phyloP scores from a whole-genome alignment of 1,140 invertebrate genomes.

The Drosophila asahinai region DNA sequence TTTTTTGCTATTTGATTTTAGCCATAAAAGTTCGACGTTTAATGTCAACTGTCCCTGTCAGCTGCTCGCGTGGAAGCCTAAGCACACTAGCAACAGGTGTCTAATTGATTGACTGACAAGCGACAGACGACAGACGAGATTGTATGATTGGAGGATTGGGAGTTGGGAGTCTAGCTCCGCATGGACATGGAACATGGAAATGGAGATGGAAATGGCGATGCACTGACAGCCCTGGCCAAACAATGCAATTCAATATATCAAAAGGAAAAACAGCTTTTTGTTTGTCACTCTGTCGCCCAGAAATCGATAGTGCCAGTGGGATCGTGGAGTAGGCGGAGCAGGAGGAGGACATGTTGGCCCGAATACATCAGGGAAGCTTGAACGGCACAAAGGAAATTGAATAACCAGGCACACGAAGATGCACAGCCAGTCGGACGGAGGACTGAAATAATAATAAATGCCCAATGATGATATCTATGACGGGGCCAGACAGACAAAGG shows the following conservation, averaged over 20 bases:
- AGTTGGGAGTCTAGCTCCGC: conserved; percentile 21
- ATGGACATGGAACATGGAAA: conserved; percentile 9
- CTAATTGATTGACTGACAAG: conserved; percentile 73
- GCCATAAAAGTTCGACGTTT: conserved; percentile 14
- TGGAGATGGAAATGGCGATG: conserved; percentile 30
- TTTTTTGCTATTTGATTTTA: not conserved
- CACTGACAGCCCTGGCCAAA: conserved; percentile 39
- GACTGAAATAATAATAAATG: conserved; percentile 73
- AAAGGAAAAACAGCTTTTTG: conserved; percentile 59
- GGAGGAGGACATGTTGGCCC: conserved; percentile 34
- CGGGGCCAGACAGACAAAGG: conserved; percentile 63
- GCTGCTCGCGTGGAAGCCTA: conserved; percentile 22
- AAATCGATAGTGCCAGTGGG: conserved; percentile 36
- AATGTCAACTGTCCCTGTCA: conserved; percentile 30
- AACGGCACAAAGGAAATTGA: conserved; percentile 66
- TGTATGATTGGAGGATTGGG: conserved; percentile 38
- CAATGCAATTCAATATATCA: conserved; percentile 66
- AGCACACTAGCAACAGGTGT: conserved; percentile 62
- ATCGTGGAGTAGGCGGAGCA: conserved; percentile 29
- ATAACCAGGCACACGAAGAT: conserved; percentile 44
- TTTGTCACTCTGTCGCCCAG: conserved; percentile 62
- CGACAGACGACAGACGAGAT: conserved; percentile 51
- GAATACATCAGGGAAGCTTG: conserved; percentile 58
- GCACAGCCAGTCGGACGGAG: conserved; percentile 23
- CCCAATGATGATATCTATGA: conserved; percentile 78